A percentile compares a stretch with the other conserved stretches of the same genome.
Evolutionary conservation across 2,113 vertebrate species (phyloP).

Genomic region (Nyctereutes procyonoides): DNA sequence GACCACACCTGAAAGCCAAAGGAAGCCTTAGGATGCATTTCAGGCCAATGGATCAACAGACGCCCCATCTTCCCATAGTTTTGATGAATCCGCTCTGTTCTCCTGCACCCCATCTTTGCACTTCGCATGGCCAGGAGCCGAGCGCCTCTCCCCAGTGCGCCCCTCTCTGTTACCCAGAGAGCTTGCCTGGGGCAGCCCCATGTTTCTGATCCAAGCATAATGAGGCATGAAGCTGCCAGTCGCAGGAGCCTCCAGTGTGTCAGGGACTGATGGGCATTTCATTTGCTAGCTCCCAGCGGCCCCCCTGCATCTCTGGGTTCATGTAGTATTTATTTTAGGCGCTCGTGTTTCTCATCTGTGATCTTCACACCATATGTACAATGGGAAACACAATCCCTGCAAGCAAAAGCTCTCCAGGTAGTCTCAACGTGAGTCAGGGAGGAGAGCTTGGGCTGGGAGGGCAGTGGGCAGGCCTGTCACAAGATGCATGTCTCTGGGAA

Average conservation of each 20-base stretch:
- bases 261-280: constrained; percentile 94
- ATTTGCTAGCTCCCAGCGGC: constrained; percentile 90
- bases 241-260: constrained; percentile 90
- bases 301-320: constrained; percentile 89
- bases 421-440: constrained; percentile 76
- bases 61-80: neutral
- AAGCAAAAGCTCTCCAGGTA: constrained; percentile 81
- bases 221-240: constrained; percentile 93
- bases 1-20: neutral
- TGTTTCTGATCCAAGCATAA: constrained; percentile 92
- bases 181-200: constrained; percentile 88
- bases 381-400: constrained; percentile 74
- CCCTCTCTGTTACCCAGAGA: constrained; percentile 82
- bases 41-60: constrained; percentile 49
- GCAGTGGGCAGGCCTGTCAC: constrained; percentile 29
- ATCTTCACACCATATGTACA: constrained; percentile 88
- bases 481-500: constrained; percentile 76
- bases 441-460: neutral
- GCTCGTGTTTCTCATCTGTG: constrained; percentile 87
- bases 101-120: constrained; percentile 75
- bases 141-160: constrained; percentile 80
- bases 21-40: neutral
- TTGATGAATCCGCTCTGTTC: constrained; percentile 72
- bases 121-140: constrained; percentile 75
- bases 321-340: constrained; percentile 86